Conservation (phyloP, 2,797 vertebrate species). For the Thaleichthys pacificus region DNA sequence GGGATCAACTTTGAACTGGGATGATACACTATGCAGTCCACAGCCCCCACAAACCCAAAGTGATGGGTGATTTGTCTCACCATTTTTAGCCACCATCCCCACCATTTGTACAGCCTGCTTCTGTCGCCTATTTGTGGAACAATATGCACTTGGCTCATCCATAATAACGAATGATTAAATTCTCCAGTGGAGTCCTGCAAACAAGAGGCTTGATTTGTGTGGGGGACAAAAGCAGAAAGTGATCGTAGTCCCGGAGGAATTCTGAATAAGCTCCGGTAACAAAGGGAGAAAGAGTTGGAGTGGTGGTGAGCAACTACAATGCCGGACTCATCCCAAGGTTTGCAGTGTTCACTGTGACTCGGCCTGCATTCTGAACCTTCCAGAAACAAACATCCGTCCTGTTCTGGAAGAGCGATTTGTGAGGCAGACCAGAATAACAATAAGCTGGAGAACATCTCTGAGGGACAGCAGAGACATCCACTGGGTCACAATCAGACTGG, state of each 20-base stretch:
- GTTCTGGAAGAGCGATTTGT: constrained; percentile 17
- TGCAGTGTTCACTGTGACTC: constrained; percentile 30
- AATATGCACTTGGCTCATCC: constrained; percentile 29
- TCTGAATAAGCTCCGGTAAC: constrained; percentile 20
- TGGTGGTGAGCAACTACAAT: constrained; percentile 24
- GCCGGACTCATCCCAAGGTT: constrained; percentile 29
- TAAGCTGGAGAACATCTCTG: constrained; percentile 11
- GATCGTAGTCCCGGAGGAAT: constrained; percentile 51
- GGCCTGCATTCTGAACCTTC: constrained; percentile 23
- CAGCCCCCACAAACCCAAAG: background rate
- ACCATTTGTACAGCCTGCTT: constrained; percentile 8
- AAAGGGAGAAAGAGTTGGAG: constrained; percentile 34
- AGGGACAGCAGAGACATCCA: constrained; percentile 5
- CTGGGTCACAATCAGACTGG: constrained; percentile 14
- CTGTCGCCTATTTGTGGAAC: constrained; percentile 22
- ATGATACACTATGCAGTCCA: constrained; percentile 17
- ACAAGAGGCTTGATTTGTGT: constrained; percentile 42
- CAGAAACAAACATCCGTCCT: constrained; percentile 34
- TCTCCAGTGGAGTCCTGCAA: constrained; percentile 31
- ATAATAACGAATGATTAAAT: constrained; percentile 29
- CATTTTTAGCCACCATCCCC: constrained; percentile 4
- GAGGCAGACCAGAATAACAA: constrained; percentile 4
- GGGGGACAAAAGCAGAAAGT: constrained; percentile 43
- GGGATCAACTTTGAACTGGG: constrained; percentile 17
- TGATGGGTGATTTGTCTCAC: constrained; percentile 1